Evolutionary conservation across 2,888 invertebrate species (phyloP), one percentile per base, ranked within the genome.

Genomic region (Dermolepida albohirtum): DNA sequence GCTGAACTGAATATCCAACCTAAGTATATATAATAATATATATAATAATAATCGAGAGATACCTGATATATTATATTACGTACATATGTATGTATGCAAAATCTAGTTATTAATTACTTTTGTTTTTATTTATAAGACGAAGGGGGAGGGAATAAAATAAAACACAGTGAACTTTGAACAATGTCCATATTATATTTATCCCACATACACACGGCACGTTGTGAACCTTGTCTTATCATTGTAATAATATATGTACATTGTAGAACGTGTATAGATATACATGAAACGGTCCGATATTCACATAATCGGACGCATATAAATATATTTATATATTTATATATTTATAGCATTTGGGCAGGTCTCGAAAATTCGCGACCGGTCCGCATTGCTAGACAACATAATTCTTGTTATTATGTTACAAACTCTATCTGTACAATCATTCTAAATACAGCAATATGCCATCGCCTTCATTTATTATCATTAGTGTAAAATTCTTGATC

Each of bases 161-260:
- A 84, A 85, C 84, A 83, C 51, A 81, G 14, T 82, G 81, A 87
- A 88, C 89, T 88, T 90, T 92, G 90, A 91, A 92, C 92, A 92
- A 91, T 91, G 91, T 92, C 90, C 91, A 91, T 90, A 91, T 91
- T 90, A 90, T 91, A 91, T 90, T 90, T 90, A 86, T 87, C 91
- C 90, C 92, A 92, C 91, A 92, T 91, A 92, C 91, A 91, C 91
- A 91, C 92, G 92, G 92, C 92, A 92, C 92, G 90, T 91, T 90
- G 92, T 92, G 92, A 92, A 92, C 91, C 91, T 91, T 90, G 90
- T 90, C 91, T 91, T 90, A 89, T 90, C 90, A 88, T 89, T 88
- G 87, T 88, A 88, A 88, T 88, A 89, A 88, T 88, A 88, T 88
- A 88, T 89, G 87, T 89, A 89, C 89, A 89, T 88, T 89, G 88